Conservation (phyloP, 2,888 invertebrate genomes). For the Cybosia mesomella region DNA sequence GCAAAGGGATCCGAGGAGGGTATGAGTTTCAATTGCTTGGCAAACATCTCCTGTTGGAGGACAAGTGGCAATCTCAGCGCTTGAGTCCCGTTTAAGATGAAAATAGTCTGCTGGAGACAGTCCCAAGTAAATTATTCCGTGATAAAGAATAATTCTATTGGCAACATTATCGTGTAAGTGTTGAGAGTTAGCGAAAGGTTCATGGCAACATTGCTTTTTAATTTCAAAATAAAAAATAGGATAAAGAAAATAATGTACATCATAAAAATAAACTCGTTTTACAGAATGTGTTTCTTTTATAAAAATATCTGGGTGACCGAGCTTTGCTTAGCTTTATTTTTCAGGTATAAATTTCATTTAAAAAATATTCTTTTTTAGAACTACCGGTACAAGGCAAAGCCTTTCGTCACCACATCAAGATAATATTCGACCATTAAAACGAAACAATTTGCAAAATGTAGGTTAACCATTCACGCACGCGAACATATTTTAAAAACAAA, state of each 20-base stretch:
- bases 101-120: neutral
- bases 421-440: neutral
- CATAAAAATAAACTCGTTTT: neutral
- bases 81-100: slow-evolving; percentile 18
- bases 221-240: neutral
- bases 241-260: neutral
- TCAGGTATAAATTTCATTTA: neutral
- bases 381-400: neutral
- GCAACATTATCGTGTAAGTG: neutral
- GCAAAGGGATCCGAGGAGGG: slow-evolving; percentile 19
- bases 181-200: neutral
- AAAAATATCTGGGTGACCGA: too few relatives aligned
- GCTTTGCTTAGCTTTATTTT: too few relatives aligned
- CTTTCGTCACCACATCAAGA: neutral
- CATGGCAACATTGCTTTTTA: neutral
- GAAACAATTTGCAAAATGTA: neutral
- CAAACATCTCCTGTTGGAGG: slow-evolving; percentile 30
- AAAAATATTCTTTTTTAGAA: neutral
- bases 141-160: neutral
- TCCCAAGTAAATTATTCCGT: neutral
- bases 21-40: slow-evolving; percentile 33
- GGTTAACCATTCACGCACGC: neutral
- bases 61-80: slow-evolving; percentile 32
- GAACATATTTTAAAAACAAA: neutral
- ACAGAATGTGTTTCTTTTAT: neutral